Percentiles rank a stretch among this genome's conserved stretches.
These are phyloP conservation scores for Brachylomia viminalis DNA, from an alignment of 2,888 invertebrate species.

Conservation along the genomic window DNA sequence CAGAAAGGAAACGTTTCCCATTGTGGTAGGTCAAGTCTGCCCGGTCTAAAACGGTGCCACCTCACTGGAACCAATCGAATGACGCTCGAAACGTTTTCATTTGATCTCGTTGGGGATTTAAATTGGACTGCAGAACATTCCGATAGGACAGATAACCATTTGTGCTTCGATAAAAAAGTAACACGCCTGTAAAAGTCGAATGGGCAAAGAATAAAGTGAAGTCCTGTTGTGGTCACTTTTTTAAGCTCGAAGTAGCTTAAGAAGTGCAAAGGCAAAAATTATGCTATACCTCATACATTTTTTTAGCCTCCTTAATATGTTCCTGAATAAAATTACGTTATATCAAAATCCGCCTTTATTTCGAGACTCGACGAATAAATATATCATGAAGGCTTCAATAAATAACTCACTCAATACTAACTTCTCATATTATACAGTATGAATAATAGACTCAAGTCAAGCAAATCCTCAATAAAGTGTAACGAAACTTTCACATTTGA, in stretches of 20 bases:
- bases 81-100: slow-evolving; percentile 72
- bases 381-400: slow-evolving; percentile 10
- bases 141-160: slow-evolving; percentile 56
- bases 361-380: slow-evolving; percentile 10
- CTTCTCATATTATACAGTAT: slow-evolving; percentile 22
- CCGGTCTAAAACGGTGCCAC: slow-evolving; percentile 65
- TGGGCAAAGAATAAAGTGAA: not conserved
- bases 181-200: slow-evolving; percentile 16
- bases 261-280: not conserved
- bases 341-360: not conserved
- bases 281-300: not conserved
- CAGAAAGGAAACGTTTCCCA: slow-evolving; percentile 53
- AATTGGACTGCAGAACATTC: slow-evolving; percentile 67
- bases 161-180: slow-evolving; percentile 47
- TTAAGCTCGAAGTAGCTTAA: not conserved
- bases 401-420: slow-evolving; percentile 37
- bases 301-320: not conserved
- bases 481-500: slow-evolving; percentile 64
- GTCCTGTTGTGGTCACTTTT: not conserved
- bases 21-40: slow-evolving; percentile 65
- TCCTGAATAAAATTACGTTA: not conserved
- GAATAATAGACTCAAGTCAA: slow-evolving; percentile 53
- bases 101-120: slow-evolving; percentile 72
- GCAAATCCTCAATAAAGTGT: slow-evolving; percentile 57
- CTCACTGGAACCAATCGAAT: slow-evolving; percentile 69